These are phyloP conservation scores for Nycticorax nycticorax DNA, from an alignment of 2,113 vertebrate genomes.

Conservation along the genomic window DNA sequence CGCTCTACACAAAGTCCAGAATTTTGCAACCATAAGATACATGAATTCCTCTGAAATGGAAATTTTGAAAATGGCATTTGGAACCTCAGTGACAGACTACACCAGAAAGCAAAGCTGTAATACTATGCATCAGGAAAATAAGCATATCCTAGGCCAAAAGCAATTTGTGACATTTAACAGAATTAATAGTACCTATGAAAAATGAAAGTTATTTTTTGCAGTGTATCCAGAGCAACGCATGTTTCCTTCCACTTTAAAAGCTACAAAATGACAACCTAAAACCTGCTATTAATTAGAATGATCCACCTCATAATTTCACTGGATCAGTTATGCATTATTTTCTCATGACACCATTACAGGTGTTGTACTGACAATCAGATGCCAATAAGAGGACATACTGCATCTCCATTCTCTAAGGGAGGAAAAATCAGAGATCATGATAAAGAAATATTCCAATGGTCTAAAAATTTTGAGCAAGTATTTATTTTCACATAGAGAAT, in stretches of 20 bases:
- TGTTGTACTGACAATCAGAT: background rate
- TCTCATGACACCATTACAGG: background rate
- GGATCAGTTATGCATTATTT: background rate
- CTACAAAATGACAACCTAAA: background rate
- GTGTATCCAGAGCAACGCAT: background rate
- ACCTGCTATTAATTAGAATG: background rate
- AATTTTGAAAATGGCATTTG: background rate
- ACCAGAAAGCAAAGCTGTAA: background rate
- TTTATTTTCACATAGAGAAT: background rate
- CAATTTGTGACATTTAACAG: background rate
- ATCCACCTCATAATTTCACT: background rate
- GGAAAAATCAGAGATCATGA: background rate
- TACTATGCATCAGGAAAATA: background rate
- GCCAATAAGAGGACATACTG: background rate
- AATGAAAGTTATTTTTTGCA: background rate
- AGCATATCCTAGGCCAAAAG: background rate
- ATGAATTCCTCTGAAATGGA: background rate
- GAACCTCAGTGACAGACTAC: background rate
- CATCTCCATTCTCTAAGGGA: background rate
- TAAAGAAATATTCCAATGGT: background rate
- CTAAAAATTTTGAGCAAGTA: background rate
- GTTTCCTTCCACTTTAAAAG: background rate
- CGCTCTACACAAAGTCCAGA: background rate
- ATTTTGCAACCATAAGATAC: background rate
- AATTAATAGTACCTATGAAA: background rate